Evolutionary conservation across 2,113 vertebrate genomes (phyloP).

Genomic region (Gavia stellata): DNA sequence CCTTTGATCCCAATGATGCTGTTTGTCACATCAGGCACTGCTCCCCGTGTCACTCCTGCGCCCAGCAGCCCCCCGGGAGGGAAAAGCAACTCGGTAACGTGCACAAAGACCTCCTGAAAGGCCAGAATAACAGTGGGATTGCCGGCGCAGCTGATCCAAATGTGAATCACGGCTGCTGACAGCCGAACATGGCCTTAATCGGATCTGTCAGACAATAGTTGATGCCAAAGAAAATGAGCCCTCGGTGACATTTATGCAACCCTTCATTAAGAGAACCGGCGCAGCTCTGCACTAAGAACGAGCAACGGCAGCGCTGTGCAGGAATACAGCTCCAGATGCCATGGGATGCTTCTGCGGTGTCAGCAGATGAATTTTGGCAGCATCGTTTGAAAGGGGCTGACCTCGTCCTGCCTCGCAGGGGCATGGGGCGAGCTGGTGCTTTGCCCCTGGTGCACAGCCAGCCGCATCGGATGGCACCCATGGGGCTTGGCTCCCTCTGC

Average conservation of each 20-base stretch:
- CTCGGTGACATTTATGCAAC: not conserved
- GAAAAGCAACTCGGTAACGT: not conserved
- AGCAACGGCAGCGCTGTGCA: not conserved
- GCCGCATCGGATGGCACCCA: fast-evolving
- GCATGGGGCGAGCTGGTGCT: not conserved
- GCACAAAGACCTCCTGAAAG: not conserved
- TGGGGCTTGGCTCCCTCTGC: not conserved
- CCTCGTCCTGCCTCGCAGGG: not conserved
- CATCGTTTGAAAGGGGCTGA: not conserved
- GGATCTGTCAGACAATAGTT: conserved; percentile 22
- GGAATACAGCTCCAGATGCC: not conserved
- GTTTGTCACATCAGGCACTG: not conserved
- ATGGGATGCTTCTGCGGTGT: not conserved
- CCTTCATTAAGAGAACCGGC: not conserved
- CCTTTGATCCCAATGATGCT: not conserved
- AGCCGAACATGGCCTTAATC: not conserved
- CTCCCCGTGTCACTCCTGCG: not conserved
- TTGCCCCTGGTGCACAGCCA: fast-evolving
- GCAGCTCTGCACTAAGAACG: fast-evolving
- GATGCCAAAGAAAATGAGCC: not conserved
- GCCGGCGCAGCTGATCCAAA: not conserved
- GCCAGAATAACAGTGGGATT: not conserved
- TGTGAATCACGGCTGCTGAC: not conserved
- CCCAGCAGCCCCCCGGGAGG: not conserved
- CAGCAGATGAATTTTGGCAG: not conserved